Evolutionary conservation across 2,797 vertebrate genomes (phyloP).

Genomic region (Eremophila alpestris): DNA sequence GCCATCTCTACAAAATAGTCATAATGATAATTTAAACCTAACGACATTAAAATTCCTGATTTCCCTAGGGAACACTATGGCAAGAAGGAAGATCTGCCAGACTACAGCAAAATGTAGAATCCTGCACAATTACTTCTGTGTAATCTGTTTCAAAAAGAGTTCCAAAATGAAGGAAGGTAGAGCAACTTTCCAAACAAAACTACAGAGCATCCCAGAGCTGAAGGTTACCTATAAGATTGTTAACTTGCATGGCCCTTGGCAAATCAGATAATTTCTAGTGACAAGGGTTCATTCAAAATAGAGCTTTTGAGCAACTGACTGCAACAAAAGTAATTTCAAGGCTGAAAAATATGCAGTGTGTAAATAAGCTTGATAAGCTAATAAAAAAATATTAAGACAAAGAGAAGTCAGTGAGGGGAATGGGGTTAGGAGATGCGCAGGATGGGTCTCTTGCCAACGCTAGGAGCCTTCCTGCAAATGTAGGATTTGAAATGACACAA

Average conservation of each 20-base stretch:
- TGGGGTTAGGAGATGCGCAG: accelerated
- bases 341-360: not conserved
- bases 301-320: accelerated
- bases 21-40: not conserved
- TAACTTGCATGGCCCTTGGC: not conserved
- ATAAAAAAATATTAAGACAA: not conserved
- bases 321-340: not conserved
- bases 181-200: not conserved
- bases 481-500: not conserved
- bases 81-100: not conserved
- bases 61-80: not conserved
- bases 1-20: not conserved
- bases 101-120: not conserved
- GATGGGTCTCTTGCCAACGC: accelerated
- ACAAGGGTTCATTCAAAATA: accelerated
- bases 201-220: not conserved
- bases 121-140: not conserved
- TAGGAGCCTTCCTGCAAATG: not conserved
- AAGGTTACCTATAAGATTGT: not conserved
- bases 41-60: not conserved
- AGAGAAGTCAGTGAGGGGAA: not conserved
- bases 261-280: not conserved
- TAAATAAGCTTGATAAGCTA: not conserved
- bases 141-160: not conserved
- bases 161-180: not conserved